Conservation (phyloP, 2,797 vertebrate genomes). For the Peromyscus attwateri region DNA sequence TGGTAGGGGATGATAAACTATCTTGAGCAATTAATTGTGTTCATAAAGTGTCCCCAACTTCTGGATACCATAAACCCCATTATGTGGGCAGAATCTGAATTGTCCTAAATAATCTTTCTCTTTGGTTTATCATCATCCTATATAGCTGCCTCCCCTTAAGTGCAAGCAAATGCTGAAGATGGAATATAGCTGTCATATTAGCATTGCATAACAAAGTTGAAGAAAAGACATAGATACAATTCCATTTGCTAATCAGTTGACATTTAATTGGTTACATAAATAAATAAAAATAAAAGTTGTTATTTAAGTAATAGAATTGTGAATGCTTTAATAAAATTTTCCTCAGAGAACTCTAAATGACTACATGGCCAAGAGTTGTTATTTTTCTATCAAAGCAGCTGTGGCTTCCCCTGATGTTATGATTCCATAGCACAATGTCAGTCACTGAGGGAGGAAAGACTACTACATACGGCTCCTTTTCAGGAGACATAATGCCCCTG, state of each 20-base stretch:
- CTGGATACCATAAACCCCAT: not conserved
- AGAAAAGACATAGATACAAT: not conserved
- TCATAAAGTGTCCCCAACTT: not conserved
- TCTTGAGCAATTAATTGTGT: not conserved
- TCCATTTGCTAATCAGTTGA: not conserved
- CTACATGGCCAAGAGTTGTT: not conserved
- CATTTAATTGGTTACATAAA: not conserved
- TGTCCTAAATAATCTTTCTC: not conserved
- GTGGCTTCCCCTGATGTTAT: not conserved
- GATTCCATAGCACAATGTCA: not conserved
- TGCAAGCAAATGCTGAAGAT: not conserved
- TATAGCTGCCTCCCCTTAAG: too few relatives aligned
- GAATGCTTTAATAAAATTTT: not conserved
- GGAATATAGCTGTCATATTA: not conserved
- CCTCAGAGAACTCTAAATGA: not conserved
- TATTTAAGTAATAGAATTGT: not conserved
- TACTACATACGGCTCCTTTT: fast-evolving
- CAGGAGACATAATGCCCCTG: not conserved
- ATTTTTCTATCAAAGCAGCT: not conserved
- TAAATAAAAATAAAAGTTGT: not conserved
- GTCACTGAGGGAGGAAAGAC: not conserved
- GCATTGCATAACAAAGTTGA: not conserved
- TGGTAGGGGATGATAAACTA: too few relatives aligned
- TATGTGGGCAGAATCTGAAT: not conserved
- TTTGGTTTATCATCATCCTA: not conserved